Percentiles rank a stretch among this genome's conserved stretches.
Conservation (phyloP, 2,888 invertebrate genomes). For the Hypolimnas misippus region DNA sequence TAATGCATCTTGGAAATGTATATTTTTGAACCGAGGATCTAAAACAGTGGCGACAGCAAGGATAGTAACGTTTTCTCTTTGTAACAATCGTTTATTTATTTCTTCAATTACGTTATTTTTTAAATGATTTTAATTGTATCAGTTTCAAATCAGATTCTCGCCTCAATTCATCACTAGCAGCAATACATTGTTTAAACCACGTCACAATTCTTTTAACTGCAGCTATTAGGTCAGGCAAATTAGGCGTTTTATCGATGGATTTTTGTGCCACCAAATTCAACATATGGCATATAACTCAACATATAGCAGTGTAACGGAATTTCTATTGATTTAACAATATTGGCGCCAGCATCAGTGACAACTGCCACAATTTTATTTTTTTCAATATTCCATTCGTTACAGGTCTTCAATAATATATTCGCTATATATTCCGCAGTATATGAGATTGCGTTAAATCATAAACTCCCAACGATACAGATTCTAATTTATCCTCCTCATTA, state of each 20-base stretch:
- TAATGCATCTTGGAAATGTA: too few relatives aligned
- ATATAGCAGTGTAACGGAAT: conserved; percentile 37
- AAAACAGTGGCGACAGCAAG: too few relatives aligned
- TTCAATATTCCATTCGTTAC: conserved; percentile 25
- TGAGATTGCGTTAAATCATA: neutral
- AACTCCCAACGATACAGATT: neutral
- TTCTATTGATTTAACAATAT: conserved; percentile 42
- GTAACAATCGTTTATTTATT: too few relatives aligned
- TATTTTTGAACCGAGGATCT: too few relatives aligned
- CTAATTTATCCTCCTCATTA: neutral
- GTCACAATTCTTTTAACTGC: too few relatives aligned
- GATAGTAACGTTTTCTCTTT: too few relatives aligned
- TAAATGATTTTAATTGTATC: too few relatives aligned
- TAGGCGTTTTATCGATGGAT: conserved; percentile 37
- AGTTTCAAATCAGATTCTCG: too few relatives aligned
- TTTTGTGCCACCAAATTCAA: conserved; percentile 43
- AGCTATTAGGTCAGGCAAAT: conserved; percentile 39
- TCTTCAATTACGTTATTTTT: too few relatives aligned
- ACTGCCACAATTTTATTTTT: conserved; percentile 14
- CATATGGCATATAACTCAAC: conserved; percentile 33
- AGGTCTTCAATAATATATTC: conserved; percentile 22
- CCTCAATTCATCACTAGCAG: too few relatives aligned
- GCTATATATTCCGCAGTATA: conserved; percentile 25
- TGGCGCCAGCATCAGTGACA: conserved; percentile 30
- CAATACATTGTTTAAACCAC: too few relatives aligned